These are phyloP conservation scores for Chiropotes sagulatus DNA, from an alignment of 2,797 vertebrate species.

Conservation along the genomic window DNA sequence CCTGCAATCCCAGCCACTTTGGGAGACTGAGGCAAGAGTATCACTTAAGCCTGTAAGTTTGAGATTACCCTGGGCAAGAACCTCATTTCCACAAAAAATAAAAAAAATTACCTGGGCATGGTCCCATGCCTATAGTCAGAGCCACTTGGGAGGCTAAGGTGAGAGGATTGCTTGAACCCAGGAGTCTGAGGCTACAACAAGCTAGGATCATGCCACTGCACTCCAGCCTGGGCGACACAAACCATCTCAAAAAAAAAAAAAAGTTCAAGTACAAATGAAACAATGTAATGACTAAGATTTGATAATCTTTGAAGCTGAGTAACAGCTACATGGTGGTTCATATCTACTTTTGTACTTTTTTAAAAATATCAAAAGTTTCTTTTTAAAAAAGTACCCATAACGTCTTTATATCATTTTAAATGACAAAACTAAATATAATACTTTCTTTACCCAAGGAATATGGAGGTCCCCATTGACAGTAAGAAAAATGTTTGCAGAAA, in stretches of 20 bases:
- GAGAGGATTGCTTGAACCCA: too few species aligned
- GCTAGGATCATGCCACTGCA: too few species aligned
- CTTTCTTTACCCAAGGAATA: conserved; percentile 41
- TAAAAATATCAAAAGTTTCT: not conserved
- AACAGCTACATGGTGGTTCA: not conserved
- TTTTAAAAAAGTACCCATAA: not conserved
- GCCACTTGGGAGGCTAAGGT: too few species aligned
- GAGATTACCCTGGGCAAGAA: too few species aligned
- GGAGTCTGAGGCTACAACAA: too few species aligned
- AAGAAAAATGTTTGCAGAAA: conserved; percentile 37
- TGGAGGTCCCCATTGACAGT: not conserved
- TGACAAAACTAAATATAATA: conserved; percentile 34
- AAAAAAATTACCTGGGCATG: too few species aligned
- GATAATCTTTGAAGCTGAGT: not conserved
- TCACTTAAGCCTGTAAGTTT: too few species aligned
- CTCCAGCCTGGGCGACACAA: too few species aligned
- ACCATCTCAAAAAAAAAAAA: not conserved
- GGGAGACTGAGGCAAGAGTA: too few species aligned
- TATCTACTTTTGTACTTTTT: conserved; percentile 12
- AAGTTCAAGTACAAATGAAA: conserved; percentile 41
- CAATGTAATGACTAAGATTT: not conserved
- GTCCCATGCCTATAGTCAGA: too few species aligned
- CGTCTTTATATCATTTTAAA: conserved; percentile 43
- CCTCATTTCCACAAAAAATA: too few species aligned
- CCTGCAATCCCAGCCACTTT: too few species aligned